phyloP scores from a whole-genome alignment of 1,140 invertebrate genomes.

The Aphis gossypii region DNA sequence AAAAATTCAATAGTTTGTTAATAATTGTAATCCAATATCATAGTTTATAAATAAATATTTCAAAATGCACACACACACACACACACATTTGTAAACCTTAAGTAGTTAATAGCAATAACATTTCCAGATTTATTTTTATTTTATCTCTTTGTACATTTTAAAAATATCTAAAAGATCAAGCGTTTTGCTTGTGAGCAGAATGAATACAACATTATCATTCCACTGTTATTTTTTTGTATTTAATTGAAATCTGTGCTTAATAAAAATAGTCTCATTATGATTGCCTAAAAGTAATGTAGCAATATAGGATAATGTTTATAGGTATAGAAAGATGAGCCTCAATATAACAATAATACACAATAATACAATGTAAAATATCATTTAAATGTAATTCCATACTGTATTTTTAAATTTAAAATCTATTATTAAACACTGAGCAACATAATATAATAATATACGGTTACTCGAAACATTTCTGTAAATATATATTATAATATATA shows the following conservation, averaged over 20 bases:
- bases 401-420: background rate
- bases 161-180: background rate
- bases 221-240: background rate
- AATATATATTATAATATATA: no score
- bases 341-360: background rate
- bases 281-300: background rate
- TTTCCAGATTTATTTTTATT: background rate
- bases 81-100: background rate
- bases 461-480: background rate
- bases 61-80: background rate
- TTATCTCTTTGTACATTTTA: background rate
- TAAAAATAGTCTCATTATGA: constrained; percentile 7
- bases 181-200: background rate
- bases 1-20: background rate
- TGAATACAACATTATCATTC: background rate
- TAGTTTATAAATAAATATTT: background rate
- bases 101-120: background rate
- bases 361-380: background rate
- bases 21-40: background rate
- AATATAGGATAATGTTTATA: background rate
- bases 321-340: background rate
- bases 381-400: no score
- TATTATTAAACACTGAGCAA: background rate
- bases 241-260: background rate
- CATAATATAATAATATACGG: background rate